Evolutionary conservation across 2,797 vertebrate species (phyloP).

Genomic region (Eremophila alpestris): DNA sequence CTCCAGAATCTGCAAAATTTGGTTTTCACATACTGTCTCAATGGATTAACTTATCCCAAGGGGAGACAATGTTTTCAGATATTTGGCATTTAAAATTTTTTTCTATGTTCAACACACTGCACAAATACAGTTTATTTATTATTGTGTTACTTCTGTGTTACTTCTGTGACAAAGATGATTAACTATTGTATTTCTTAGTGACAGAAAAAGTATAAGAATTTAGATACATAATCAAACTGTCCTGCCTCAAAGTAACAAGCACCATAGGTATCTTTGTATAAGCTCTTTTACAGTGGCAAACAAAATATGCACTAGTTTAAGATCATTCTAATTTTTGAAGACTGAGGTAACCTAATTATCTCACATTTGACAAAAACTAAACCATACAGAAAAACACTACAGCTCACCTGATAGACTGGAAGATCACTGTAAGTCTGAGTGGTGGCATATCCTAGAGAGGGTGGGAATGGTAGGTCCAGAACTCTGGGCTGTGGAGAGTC

Average conservation of each 20-base stretch:
- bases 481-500: neutral
- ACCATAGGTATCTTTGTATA: neutral
- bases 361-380: neutral
- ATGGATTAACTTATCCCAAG: neutral
- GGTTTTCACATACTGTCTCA: neutral
- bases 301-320: neutral
- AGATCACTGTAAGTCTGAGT: neutral
- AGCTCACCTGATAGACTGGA: slow-evolving; percentile 29
- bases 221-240: neutral
- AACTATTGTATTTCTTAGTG: neutral
- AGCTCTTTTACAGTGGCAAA: neutral
- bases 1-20: neutral
- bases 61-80: neutral
- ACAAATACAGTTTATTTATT: neutral
- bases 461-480: neutral
- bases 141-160: neutral
- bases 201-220: neutral
- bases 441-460: neutral
- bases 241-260: neutral
- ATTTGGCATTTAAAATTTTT: neutral
- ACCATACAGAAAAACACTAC: neutral
- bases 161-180: neutral
- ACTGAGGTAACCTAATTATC: neutral
- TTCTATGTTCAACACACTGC: neutral
- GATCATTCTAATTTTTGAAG: neutral